Evolutionary conservation across 2,888 invertebrate species (phyloP).

Genomic region (Cryptus armator): DNA sequence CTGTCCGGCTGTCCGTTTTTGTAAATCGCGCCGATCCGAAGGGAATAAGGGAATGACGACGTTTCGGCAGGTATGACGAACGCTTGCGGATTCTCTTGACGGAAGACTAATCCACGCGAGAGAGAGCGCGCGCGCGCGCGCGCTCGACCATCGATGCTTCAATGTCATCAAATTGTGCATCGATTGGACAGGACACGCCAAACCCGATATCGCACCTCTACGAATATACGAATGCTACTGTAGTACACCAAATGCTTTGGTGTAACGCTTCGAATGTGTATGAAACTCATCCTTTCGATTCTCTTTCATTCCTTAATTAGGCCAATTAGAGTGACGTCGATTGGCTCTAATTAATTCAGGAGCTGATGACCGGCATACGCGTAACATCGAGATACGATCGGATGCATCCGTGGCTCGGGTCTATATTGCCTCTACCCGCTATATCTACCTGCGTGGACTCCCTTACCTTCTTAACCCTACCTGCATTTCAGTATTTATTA

Average conservation of each 20-base stretch:
- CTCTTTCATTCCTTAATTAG: slow-evolving; percentile 76
- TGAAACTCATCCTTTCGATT: slow-evolving; percentile 13
- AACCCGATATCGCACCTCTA: slow-evolving; percentile 30
- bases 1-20: slow-evolving; percentile 58
- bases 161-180: slow-evolving; percentile 25
- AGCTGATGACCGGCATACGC: slow-evolving; percentile 58
- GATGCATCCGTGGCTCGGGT: slow-evolving; percentile 25
- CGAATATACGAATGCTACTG: neutral
- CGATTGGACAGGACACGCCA: neutral
- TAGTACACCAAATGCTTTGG: neutral
- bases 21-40: slow-evolving; percentile 29
- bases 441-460: slow-evolving; percentile 36
- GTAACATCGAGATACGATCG: slow-evolving; percentile 64
- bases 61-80: slow-evolving; percentile 39
- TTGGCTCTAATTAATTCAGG: slow-evolving; percentile 79
- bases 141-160: slow-evolving; percentile 22
- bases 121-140: neutral
- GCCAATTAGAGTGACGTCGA: slow-evolving; percentile 80
- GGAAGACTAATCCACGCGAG: slow-evolving; percentile 48
- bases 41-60: slow-evolving; percentile 44
- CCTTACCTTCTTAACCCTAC: slow-evolving; percentile 19
- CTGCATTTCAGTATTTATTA: slow-evolving; percentile 59
- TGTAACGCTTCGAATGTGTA: neutral
- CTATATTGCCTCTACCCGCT: slow-evolving; percentile 43
- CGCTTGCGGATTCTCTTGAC: slow-evolving; percentile 28